These are phyloP conservation scores for Kuschelorhynchus macadamiae DNA, from an alignment of 2,888 invertebrate genomes.

Conservation along the genomic window DNA sequence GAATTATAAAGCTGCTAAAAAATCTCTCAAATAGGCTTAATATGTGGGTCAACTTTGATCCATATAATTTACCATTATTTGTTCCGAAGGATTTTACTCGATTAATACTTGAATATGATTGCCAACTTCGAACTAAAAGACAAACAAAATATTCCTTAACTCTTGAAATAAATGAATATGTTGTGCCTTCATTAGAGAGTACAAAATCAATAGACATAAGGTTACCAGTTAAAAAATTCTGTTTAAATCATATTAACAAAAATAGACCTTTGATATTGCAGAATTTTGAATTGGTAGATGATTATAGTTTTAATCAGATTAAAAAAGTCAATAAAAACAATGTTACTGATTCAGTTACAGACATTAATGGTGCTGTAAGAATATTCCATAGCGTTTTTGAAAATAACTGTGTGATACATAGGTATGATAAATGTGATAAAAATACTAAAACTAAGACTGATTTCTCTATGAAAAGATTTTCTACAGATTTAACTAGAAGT, in stretches of 20 bases:
- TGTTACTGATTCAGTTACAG: too few relatives aligned
- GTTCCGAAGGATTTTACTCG: conserved; percentile 64
- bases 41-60: conserved; percentile 72
- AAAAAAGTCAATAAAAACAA: conserved; percentile 59
- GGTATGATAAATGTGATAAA: conserved; percentile 62
- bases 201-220: conserved; percentile 62
- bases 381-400: conserved; percentile 53
- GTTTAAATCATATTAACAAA: conserved; percentile 58
- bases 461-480: conserved; percentile 62
- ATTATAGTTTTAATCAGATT: conserved; percentile 59
- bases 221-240: conserved; percentile 64
- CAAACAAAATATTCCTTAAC: conserved; percentile 72
- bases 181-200: conserved; percentile 74
- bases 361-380: not conserved
- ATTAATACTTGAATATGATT: conserved; percentile 76
- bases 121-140: conserved; percentile 72
- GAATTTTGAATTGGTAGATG: conserved; percentile 61
- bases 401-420: conserved; percentile 61
- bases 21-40: conserved; percentile 65
- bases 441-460: conserved; percentile 59
- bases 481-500: conserved; percentile 64
- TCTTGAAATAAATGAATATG: conserved; percentile 77
- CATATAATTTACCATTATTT: conserved; percentile 76
- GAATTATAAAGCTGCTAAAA: conserved; percentile 66
- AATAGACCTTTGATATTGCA: conserved; percentile 64